Base-by-base conservation (phyloP, 2,113 vertebrate species). In the Centropus bengalensis region DNA sequence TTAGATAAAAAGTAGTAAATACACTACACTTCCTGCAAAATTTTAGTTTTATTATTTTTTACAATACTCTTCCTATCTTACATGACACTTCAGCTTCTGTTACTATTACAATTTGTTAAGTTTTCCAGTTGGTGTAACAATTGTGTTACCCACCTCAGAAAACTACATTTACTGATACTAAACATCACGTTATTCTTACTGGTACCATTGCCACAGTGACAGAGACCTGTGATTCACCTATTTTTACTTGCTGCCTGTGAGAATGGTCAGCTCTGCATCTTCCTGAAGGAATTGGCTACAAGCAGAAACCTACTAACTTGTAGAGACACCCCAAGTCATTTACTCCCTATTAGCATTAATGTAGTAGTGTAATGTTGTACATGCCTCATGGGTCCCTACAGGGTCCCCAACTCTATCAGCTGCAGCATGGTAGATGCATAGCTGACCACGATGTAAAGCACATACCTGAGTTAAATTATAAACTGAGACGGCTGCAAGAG, bases 361-460 rank as follows among this genome's bases (percentile, higher is more conserved):
- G 9, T 26, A 33, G 12, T 26, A 36, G 16, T 8, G 18, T 58
- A 44, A 73, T 1, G 0, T 40, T 40, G n/a, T n/a, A 64, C 26
- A 13, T 54, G 30, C 5, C 3, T 68, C 36, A 24, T 0, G 4
- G 6, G 18, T 77, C 7, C 52, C 40, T 55, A 49, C 33, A 68
- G 49, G 49, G 13, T 3, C 28, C 5, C 2, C 19, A 64, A 5
- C 7, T 24, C 8, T 28, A 56, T 8, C 10, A 51, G 14, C 20
- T 55, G 33, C 58, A 76, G 33, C 27, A 55, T 2, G 1, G 15
- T 26, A 56, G 18, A 17, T 40, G 24, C 24, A 40, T 3, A 63
- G 24, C 19, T 74, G 49, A 47, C 22, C 1, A 0, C 0, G 1
- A 32, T 16, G 11, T 19, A 76, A 54, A 12, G 38, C 23, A 56